Evolutionary conservation across 2,113 vertebrate genomes (phyloP).

Genomic region (Actenoides lindsayi): DNA sequence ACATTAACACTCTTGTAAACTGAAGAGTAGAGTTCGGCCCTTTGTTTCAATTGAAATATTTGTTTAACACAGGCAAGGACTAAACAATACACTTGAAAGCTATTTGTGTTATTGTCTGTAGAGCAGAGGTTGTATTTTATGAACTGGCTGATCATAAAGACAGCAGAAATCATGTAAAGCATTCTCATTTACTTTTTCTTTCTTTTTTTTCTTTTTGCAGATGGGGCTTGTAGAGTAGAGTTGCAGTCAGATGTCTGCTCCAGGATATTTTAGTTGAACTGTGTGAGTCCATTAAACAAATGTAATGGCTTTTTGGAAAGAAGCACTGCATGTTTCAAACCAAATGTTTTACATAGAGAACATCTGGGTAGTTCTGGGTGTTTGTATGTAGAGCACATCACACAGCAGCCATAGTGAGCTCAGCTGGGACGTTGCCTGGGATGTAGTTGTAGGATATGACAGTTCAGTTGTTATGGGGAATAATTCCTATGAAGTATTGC

Average conservation of each 20-base stretch:
- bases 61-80: constrained; percentile 54
- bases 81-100: constrained; percentile 76
- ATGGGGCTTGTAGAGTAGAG: constrained; percentile 72
- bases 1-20: constrained; percentile 33
- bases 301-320: constrained; percentile 78
- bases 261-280: constrained; percentile 80
- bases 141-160: constrained; percentile 74
- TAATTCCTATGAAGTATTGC: constrained; percentile 76
- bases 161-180: constrained; percentile 70
- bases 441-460: constrained; percentile 76
- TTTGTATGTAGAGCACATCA: constrained; percentile 74
- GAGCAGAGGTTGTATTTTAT: constrained; percentile 74
- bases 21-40: background rate
- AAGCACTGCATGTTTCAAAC: constrained; percentile 67
- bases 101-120: constrained; percentile 64
- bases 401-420: constrained; percentile 73
- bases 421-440: constrained; percentile 75
- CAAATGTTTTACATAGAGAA: constrained; percentile 82
- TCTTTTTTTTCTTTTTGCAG: constrained; percentile 60
- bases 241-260: constrained; percentile 78
- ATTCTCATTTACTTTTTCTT: constrained; percentile 71
- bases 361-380: constrained; percentile 79
- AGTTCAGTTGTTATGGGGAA: constrained; percentile 70
- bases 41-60: constrained; percentile 59
- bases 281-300: constrained; percentile 79